Evolutionary conservation across 1,140 invertebrate species (phyloP), one percentile per base, ranked within the genome.

Genomic region (Littorina saxatilis): DNA sequence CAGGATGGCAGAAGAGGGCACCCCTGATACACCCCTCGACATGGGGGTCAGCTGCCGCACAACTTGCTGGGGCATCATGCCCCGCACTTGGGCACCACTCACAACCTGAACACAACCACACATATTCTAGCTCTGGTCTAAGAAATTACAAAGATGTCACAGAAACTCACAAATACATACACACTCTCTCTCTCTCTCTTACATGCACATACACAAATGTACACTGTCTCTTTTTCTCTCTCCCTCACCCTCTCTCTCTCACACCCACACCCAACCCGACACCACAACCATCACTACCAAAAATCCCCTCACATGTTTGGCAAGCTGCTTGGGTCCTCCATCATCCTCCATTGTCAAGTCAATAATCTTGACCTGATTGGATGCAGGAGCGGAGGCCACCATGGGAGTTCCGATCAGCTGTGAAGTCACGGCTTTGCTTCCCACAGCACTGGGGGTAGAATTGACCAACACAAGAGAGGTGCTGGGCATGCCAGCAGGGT

Each of bases 291-390:
- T 3, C 55, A 58, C 27, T 9, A 23, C 5, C 29, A 66, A 4
- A 13, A 35, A 66, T 32, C 29, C 20, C n/a, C 58, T 39, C 47
- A 63, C 43, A 43, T 70, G 73, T 47, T 81, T 83, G 70, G 66
- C 78, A 66, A 37, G 17, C 58, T 78, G 76, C 52, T 78, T 78
- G 7, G 76, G 11, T 29, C 55, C 72, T 5, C 61, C 66, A 43
- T 87, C 86, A 77, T 87, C 86, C 47, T 88, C 87, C 40, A 75
- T 75, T 20, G 87, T 88, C 47, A 88, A 43, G 66, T 88, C 87
- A 40, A 88, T 86, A 1, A 86, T 77, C 66, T 88, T 86, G 32
- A 63, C 55, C 15, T 58, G 29, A 37, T 55, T 58, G 13, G 58
- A n/a, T 4, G 55, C 76, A 23, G 76, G 27, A 4, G 55, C 32